Evolutionary conservation across 2,797 vertebrate genomes (phyloP).

Genomic region (Myiotriccus ornatus): DNA sequence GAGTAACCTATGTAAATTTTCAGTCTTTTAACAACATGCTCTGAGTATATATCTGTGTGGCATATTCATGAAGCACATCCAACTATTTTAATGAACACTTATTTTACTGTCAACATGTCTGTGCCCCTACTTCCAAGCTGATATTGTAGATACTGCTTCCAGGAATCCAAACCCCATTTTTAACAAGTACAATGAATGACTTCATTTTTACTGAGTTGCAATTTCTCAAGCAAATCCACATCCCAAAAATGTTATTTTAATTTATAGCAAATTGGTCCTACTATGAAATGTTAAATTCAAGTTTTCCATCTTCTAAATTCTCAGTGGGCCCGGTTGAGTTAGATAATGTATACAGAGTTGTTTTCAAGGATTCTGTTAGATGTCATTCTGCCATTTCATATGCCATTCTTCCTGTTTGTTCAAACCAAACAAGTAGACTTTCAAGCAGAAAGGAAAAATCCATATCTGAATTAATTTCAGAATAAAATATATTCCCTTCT

Average conservation of each 20-base stretch:
- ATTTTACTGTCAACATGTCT: background rate
- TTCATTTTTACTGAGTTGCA: background rate
- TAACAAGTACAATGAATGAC: background rate
- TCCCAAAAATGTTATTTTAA: background rate
- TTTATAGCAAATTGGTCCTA: background rate
- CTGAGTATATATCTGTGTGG: background rate
- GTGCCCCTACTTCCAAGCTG: background rate
- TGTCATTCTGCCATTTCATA: background rate
- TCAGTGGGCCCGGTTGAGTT: background rate
- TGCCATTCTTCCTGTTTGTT: background rate
- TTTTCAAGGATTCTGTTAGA: background rate
- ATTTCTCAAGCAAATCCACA: background rate
- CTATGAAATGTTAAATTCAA: background rate
- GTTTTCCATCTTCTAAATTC: background rate
- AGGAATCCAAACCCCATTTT: background rate
- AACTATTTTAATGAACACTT: background rate
- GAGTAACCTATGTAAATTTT: fast-evolving
- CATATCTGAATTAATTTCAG: background rate
- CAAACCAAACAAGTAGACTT: background rate
- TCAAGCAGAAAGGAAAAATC: background rate
- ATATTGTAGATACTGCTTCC: background rate
- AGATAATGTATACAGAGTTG: background rate
- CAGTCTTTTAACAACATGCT: background rate
- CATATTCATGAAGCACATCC: background rate
- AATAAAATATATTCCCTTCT: background rate